phyloP scores from a whole-genome alignment of 2,888 invertebrate genomes.

The Macrophya alboannulata region DNA sequence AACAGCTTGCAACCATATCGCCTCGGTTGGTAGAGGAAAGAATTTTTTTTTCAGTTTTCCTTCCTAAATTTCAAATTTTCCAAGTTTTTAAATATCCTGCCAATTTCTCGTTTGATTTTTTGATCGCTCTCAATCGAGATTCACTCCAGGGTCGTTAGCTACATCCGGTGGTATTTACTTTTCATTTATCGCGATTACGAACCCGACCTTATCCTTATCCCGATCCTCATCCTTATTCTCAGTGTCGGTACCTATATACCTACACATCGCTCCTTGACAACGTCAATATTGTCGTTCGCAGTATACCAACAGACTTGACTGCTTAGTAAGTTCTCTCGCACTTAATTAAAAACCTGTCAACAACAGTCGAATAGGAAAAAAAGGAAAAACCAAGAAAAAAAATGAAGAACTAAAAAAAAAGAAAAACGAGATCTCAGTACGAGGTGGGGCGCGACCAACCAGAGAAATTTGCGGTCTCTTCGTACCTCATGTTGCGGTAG shows the following conservation, averaged over 20 bases:
- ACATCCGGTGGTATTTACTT: constrained; percentile 4
- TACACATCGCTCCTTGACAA: background rate
- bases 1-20: too few relatives aligned
- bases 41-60: too few relatives aligned
- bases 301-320: constrained; percentile 7
- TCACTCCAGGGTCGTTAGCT: background rate
- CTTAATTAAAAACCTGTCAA: constrained; percentile 56
- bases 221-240: too few relatives aligned
- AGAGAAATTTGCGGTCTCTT: constrained; percentile 46
- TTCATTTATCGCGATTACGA: constrained; percentile 38
- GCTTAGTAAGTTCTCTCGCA: constrained; percentile 41
- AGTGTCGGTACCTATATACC: background rate
- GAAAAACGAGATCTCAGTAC: background rate
- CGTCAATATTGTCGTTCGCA: constrained; percentile 44
- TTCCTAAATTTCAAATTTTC: too few relatives aligned
- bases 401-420: background rate
- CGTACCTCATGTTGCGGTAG: constrained; percentile 40
- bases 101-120: background rate
- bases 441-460: constrained; percentile 12
- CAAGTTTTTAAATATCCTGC: too few relatives aligned
- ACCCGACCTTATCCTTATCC: background rate
- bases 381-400: constrained; percentile 9
- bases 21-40: too few relatives aligned
- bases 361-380: constrained; percentile 27
- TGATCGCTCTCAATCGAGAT: background rate